A percentile compares a stretch with the other conserved stretches of the same genome.
Conservation (phyloP, 2,888 invertebrate genomes). For the Diarsia brunnea region DNA sequence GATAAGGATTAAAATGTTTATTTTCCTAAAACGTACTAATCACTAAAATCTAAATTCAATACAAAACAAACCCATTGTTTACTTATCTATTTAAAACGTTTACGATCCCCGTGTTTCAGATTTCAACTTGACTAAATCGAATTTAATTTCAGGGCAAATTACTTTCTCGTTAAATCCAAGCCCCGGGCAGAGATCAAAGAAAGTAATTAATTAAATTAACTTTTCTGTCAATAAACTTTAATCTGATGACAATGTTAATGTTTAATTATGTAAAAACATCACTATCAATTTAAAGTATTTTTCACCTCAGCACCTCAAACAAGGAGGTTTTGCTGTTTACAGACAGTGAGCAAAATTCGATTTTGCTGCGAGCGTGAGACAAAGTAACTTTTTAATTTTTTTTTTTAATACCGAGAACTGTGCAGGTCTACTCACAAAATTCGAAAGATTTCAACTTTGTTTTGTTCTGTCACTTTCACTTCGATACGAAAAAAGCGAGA, state of each 20-base stretch:
- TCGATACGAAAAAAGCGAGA: too few relatives aligned
- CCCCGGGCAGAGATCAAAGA: slow-evolving; percentile 70
- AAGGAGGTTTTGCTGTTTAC: too few relatives aligned
- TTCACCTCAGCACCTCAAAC: too few relatives aligned
- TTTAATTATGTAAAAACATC: slow-evolving; percentile 12
- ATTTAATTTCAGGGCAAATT: slow-evolving; percentile 65
- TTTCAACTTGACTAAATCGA: slow-evolving; percentile 64
- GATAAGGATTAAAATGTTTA: not conserved
- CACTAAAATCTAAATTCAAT: slow-evolving; percentile 26
- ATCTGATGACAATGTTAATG: slow-evolving; percentile 45
- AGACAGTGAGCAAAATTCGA: too few relatives aligned
- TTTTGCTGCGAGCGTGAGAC: too few relatives aligned
- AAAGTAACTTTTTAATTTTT: too few relatives aligned
- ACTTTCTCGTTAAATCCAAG: slow-evolving; percentile 68
- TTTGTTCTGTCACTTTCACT: too few relatives aligned
- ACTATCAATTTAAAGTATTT: too few relatives aligned
- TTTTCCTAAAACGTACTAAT: slow-evolving; percentile 33
- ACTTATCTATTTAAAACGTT: slow-evolving; percentile 62
- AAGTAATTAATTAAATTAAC: slow-evolving; percentile 73
- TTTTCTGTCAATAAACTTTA: slow-evolving; percentile 66
- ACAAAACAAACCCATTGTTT: slow-evolving; percentile 58
- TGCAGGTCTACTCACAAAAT: too few relatives aligned
- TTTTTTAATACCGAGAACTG: too few relatives aligned
- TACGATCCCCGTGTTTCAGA: slow-evolving; percentile 52
- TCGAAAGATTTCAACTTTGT: too few relatives aligned